A percentile compares a stretch with the other conserved stretches of the same genome.
Conservation (phyloP, 2,888 invertebrate species). For the Muscina levida region DNA sequence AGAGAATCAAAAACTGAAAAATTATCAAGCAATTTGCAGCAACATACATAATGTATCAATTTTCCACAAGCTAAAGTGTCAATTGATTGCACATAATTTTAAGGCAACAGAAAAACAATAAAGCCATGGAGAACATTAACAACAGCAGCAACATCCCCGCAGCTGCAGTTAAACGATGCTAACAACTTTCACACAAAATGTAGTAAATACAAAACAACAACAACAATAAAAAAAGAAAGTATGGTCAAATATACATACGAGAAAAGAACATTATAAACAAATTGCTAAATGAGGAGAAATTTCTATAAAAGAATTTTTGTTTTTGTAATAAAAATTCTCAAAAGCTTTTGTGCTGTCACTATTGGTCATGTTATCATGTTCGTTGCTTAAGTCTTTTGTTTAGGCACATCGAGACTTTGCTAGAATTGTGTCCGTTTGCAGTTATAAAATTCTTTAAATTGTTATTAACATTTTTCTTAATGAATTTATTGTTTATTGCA, state of each 20-base stretch:
- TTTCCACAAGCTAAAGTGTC: constrained; percentile 59
- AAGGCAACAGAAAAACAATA: constrained; percentile 29
- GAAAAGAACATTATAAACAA: constrained; percentile 11
- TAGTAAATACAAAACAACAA: too few relatives aligned
- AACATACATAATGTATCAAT: constrained; percentile 49
- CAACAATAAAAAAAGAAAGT: constrained; percentile 15
- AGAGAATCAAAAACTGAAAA: constrained; percentile 13
- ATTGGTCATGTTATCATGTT: constrained; percentile 6
- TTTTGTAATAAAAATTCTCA: constrained; percentile 3
- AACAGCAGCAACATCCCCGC: constrained; percentile 7
- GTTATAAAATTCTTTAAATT: too few relatives aligned
- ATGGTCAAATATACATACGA: background rate
- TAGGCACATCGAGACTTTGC: background rate
- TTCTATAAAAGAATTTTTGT: constrained; percentile 52
- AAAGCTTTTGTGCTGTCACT: background rate
- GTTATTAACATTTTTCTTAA: too few relatives aligned
- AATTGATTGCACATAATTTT: constrained; percentile 64
- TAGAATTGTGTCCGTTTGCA: too few relatives aligned
- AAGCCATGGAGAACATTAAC: background rate
- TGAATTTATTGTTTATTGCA: constrained; percentile 25
- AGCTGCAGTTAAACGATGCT: background rate
- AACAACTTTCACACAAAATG: constrained; percentile 52
- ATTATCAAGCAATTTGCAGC: constrained; percentile 32
- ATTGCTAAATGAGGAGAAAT: constrained; percentile 14
- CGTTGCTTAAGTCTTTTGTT: constrained; percentile 50